Conservation (phyloP, 2,888 invertebrate genomes). For the Gasteruption jaculator region DNA sequence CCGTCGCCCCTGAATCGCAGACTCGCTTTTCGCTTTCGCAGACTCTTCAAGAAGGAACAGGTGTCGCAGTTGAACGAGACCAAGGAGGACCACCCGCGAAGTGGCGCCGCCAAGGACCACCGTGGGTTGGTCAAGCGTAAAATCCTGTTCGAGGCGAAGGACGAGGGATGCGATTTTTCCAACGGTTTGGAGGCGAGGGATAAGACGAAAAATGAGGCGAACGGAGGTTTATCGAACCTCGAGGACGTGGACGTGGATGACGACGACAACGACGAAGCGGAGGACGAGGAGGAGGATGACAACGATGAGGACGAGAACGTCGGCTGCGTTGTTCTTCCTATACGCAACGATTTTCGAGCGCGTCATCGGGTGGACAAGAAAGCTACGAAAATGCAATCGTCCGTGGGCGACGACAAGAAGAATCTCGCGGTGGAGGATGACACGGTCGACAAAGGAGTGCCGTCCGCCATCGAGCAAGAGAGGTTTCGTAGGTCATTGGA, state of each 20-base stretch:
- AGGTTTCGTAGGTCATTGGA: conserved; percentile 71
- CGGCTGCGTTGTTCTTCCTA: neutral
- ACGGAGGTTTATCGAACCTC: conserved; percentile 32
- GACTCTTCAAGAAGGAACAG: conserved; percentile 42
- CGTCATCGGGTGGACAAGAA: no score
- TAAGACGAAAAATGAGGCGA: conserved; percentile 24
- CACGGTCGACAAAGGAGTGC: conserved; percentile 52
- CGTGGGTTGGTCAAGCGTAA: no score
- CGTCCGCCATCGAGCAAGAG: conserved; percentile 68
- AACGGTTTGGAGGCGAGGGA: conserved; percentile 21
- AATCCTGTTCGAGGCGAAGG: no score
- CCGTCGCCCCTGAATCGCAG: conserved; percentile 40
- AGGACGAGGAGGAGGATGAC: conserved; percentile 4
- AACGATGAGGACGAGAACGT: conserved; percentile 11
- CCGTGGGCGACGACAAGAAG: neutral
- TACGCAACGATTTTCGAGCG: no score
- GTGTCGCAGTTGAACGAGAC: conserved; percentile 24
- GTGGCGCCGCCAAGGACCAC: no score
- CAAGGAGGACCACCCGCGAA: conserved; percentile 20
- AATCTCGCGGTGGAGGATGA: conserved; percentile 32
- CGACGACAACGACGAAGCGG: conserved; percentile 13
- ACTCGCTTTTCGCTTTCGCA: conserved; percentile 37
- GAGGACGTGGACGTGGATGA: conserved; percentile 12
- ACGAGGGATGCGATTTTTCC: no score
- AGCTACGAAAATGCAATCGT: conserved; percentile 17